Percentiles rank a stretch among this genome's conserved stretches.
Evolutionary conservation across 2,888 invertebrate species (phyloP).

Genomic region (Aphelenchoides bicaudatus): DNA sequence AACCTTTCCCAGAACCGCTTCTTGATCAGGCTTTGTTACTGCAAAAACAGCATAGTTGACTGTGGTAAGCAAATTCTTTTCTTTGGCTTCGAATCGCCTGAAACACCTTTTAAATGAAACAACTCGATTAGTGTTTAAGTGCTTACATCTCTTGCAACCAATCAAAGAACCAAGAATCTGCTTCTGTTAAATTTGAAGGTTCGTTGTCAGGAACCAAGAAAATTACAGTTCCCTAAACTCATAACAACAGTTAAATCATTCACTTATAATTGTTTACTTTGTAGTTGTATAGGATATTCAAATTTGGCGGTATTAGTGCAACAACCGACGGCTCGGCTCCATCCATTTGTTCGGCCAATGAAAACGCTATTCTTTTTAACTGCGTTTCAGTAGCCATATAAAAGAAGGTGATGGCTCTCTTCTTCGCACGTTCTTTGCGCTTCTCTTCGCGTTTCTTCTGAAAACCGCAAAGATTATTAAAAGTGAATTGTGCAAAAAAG

Average conservation of each 20-base stretch:
- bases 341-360: conserved; percentile 26
- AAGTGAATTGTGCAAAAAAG: conserved; percentile 6
- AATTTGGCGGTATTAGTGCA: conserved; percentile 22
- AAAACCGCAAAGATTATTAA: conserved; percentile 9
- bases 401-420: conserved; percentile 40
- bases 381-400: conserved; percentile 24
- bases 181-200: conserved; percentile 13
- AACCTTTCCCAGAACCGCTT: conserved; percentile 11
- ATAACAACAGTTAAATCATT: conserved; percentile 2
- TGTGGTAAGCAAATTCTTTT: conserved; percentile 16
- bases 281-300: conserved; percentile 24
- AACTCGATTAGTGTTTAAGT: too few species aligned
- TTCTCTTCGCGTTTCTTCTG: conserved; percentile 41
- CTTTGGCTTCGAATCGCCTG: conserved; percentile 18
- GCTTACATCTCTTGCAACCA: conserved; percentile 25
- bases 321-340: conserved; percentile 27
- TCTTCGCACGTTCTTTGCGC: conserved; percentile 39
- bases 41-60: conserved; percentile 19
- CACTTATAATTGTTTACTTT: conserved; percentile 17
- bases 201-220: conserved; percentile 23
- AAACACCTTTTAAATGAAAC: too few species aligned
- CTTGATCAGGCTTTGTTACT: neutral
- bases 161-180: conserved; percentile 23
- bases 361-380: conserved; percentile 24
- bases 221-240: conserved; percentile 20